Base-by-base conservation (phyloP, 2,888 invertebrate species). In the Acrocera orbiculus region DNA sequence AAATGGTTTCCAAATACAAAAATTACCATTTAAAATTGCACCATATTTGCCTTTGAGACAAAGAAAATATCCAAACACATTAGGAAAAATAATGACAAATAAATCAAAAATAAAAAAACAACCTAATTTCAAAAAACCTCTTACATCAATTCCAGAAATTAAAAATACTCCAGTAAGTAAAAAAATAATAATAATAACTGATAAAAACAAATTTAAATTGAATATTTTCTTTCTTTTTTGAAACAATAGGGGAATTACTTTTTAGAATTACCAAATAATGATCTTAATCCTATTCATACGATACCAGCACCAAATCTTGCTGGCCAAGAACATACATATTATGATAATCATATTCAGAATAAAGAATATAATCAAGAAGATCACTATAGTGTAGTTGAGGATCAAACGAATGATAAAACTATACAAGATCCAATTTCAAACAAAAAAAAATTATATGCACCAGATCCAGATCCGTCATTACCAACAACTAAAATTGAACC, bases 251-350 rank as follows among this genome's bases (percentile, higher is more conserved):
- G n/a, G n/a, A n/a, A n/a, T n/a, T n/a, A n/a, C n/a, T n/a, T n/a
- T n/a, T n/a, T n/a, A n/a, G 47, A 83, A 85, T 64, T 87, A 87
- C 65, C 86, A 87, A 65, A 87, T 70, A 51, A 80, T 79, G 45
- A n/a, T n/a, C n/a, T n/a, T n/a, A n/a, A n/a, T n/a, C 82, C 82
- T 3, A 83, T 85, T 51, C 82, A 82, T 58, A 82, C 83, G 8
- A 81, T 85, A 43, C 82, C 82, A 49, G 83, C 85, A 16, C 85
- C 85, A 7, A 82, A 83, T 62, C 63, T 85, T 25, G 46, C 44
- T 27, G 36, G 50, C 28, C 43, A 45, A 14, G 46, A 52, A 16
- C 27, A 20, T 4, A 27, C 34, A 1, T 9, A 16, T 4, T n/a
- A 16, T 7, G 22, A 19, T 7, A 16, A 17, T 11, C 29, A 17